Percentiles rank a stretch among this genome's conserved stretches.
These are phyloP conservation scores for Parambassis ranga DNA, from an alignment of 2,797 vertebrate genomes.

Conservation along the genomic window DNA sequence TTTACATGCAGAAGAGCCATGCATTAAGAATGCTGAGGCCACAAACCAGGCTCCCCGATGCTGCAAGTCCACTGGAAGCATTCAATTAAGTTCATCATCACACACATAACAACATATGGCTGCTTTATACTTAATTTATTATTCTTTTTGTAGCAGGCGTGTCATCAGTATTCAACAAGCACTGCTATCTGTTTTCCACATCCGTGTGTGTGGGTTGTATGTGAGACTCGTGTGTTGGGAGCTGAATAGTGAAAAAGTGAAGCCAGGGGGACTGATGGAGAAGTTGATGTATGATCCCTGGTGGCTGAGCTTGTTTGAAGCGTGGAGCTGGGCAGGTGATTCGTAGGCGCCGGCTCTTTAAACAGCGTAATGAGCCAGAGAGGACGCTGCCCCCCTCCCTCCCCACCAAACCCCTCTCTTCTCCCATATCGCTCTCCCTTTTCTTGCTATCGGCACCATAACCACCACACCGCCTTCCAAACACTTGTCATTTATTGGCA, in stretches of 20 bases:
- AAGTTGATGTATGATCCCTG: constrained; percentile 76
- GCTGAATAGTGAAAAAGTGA: constrained; percentile 45
- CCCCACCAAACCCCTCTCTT: neutral
- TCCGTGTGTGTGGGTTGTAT: neutral
- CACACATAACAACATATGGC: constrained; percentile 15
- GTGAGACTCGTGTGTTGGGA: constrained; percentile 21
- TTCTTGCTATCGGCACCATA: neutral
- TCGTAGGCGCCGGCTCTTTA: constrained; percentile 75
- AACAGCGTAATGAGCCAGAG: constrained; percentile 79
- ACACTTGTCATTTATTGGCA: too few relatives aligned
- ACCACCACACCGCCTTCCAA: neutral
- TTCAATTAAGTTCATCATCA: constrained; percentile 40
- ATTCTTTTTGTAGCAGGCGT: constrained; percentile 31
- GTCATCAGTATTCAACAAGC: constrained; percentile 46
- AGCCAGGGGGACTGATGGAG: constrained; percentile 51
- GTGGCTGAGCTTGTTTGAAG: constrained; percentile 71
- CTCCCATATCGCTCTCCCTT: neutral
- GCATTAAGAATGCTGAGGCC: constrained; percentile 25
- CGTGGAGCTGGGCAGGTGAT: constrained; percentile 77
- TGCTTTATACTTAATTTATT: constrained; percentile 45
- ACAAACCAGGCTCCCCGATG: constrained; percentile 10
- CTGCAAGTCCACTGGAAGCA: constrained; percentile 18
- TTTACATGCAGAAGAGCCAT: constrained; percentile 27
- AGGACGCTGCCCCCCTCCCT: constrained; percentile 41
- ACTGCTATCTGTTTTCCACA: neutral